Percentiles rank a stretch among this genome's conserved stretches.
These are phyloP conservation scores for Motacilla alba DNA, from an alignment of 2,113 vertebrate genomes.

Conservation along the genomic window DNA sequence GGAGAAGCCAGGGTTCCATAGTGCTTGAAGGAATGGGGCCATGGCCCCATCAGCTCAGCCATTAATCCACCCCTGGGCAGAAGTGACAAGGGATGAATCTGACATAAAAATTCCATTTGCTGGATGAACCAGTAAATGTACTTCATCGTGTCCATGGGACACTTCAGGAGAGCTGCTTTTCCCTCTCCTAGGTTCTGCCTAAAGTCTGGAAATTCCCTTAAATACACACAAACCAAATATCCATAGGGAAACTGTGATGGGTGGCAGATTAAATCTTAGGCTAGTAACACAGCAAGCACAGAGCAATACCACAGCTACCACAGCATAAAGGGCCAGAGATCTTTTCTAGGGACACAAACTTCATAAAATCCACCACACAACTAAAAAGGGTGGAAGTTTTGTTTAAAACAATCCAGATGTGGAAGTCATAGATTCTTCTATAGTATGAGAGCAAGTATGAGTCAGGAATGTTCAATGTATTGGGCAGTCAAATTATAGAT, in stretches of 20 bases:
- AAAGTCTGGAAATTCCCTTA: not conserved
- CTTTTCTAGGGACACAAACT: not conserved
- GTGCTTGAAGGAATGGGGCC: fast-evolving
- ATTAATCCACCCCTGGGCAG: not conserved
- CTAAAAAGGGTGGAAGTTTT: not conserved
- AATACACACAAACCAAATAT: not conserved
- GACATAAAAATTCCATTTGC: constrained; percentile 34
- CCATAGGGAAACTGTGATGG: not conserved
- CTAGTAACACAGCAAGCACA: not conserved
- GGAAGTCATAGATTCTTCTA: not conserved
- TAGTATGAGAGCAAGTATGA: not conserved
- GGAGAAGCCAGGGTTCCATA: not conserved
- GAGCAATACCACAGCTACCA: not conserved
- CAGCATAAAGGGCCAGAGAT: not conserved
- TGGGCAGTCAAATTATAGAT: not conserved
- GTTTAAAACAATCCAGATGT: not conserved
- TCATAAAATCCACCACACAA: not conserved
- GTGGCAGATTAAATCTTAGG: not conserved
- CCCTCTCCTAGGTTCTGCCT: not conserved
- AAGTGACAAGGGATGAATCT: not conserved
- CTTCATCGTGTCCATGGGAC: not conserved
- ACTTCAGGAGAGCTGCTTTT: not conserved
- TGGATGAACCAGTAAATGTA: not conserved
- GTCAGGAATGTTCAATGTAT: not conserved
- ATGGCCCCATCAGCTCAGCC: not conserved